Base-by-base conservation (phyloP, 1,140 invertebrate species). In the Saccostrea glomerata region DNA sequence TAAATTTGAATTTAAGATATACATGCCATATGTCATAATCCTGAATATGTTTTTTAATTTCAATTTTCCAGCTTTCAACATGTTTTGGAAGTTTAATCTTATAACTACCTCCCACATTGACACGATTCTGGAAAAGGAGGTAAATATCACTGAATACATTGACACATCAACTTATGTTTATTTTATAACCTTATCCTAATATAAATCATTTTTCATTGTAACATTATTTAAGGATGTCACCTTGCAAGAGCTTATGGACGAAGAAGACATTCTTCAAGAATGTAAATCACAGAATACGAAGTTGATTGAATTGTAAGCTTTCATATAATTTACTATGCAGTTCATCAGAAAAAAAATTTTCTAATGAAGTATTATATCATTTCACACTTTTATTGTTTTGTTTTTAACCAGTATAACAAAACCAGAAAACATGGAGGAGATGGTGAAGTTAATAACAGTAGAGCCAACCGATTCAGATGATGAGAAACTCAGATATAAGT, bases 191-290 rank as follows among this genome's bases (percentile, higher is more conserved):
- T 6, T 4, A 17, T 73, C 70, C 23, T 30, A 11, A 9, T 77
- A 30, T 40, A 30, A 77, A 63, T 20, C 1, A 5, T 63, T 63
- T 6, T 63, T 1, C 0, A 63, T 0, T 17, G 58, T n/a, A 63
- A n/a, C 13, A 36, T 12, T 77, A 77, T 83, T 96, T 86, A 95
- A 99, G 98, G 97, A 98, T 97, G 97, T 98, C 83, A 98, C 97
- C 25, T 96, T 99, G 83, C 96, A 97, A 92, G 97, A 98, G 95
- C 96, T 99, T 87, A 96, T 99, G 96, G 97, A 99, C 94, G 97
- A 98, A 95, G 98, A 98, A 94, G 98, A 99, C 95, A 97, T 99
- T 93, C 96, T 99, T 89, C 98, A 98, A 95, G 98, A 99, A 96
- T 98, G 98, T 95, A 98, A 98, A 96, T 97, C 97, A 90, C 97